These are phyloP conservation scores for Cephus pygmeus DNA, from an alignment of 2,888 invertebrate species.

Conservation along the genomic window DNA sequence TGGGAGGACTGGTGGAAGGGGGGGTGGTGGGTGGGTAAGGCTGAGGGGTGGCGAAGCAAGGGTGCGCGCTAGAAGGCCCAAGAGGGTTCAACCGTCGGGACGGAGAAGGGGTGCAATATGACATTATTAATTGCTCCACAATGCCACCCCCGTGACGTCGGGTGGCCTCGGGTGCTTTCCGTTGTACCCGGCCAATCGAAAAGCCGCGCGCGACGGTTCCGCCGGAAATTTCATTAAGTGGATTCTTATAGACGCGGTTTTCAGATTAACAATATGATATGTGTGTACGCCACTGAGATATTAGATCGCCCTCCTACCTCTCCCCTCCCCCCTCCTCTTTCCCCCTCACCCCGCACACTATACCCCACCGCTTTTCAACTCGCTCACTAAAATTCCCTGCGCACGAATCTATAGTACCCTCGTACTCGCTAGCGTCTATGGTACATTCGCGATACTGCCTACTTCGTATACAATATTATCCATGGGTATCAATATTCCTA, in stretches of 20 bases:
- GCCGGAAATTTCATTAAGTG: slow-evolving; percentile 62
- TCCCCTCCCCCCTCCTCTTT: background rate
- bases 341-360: background rate
- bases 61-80: slow-evolving; percentile 10
- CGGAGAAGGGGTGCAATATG: slow-evolving; percentile 51
- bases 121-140: slow-evolving; percentile 61
- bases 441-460: background rate
- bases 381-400: background rate
- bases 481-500: background rate
- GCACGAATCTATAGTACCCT: background rate
- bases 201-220: slow-evolving; percentile 35
- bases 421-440: background rate
- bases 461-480: background rate
- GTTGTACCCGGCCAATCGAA: slow-evolving; percentile 47
- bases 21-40: slow-evolving; percentile 16
- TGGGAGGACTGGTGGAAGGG: slow-evolving; percentile 25
- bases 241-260: slow-evolving; percentile 61
- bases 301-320: slow-evolving; percentile 29
- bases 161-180: slow-evolving; percentile 37
- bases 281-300: slow-evolving; percentile 37
- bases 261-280: slow-evolving; percentile 60
- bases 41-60: slow-evolving; percentile 16
- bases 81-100: slow-evolving; percentile 12
- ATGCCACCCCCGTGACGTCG: slow-evolving; percentile 41
- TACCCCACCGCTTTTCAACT: background rate